Evolutionary conservation across 2,888 invertebrate genomes (phyloP), one percentile per base, ranked within the genome.

Genomic region (Atrina japonica): DNA sequence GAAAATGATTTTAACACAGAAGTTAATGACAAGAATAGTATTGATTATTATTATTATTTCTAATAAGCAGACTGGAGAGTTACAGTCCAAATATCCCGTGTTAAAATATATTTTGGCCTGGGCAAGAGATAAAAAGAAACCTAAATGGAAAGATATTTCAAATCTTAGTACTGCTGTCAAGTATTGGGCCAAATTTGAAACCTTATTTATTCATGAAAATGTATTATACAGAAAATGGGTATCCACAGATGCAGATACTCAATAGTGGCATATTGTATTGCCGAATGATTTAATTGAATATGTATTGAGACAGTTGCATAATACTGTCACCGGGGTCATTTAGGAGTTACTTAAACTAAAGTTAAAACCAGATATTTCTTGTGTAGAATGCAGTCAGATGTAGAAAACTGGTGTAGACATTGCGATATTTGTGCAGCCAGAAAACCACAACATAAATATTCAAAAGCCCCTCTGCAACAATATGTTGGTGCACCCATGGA

Each of bases 321-420:
- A 55, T 21, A 55, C 30, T 35, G 35, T 2, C n/a, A 35, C 55
- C 35, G 55, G 55, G 55, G 55, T 3, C 52, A 53, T 53, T 53
- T 53, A 27, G 52, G 52, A 16, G 55, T 55, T 40, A 55, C 29
- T n/a, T 30, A 55, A 35, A 55, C 40, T n/a, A 55, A 55, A 35
- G 35, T 55, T 2, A 40, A n/a, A 35, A 35, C 29, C n/a, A 55
- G 61, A 56, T 71, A 65, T 2, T 61, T 53, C n/a, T 71, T 64
- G 65, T 27, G 41, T 40, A 53, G 40, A 16, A 47, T 27, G 27
- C 40, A 11, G 11, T 14, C 43, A 30, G 53, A 68, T 45, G 29
- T 53, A 35, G n/a, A 65, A 55, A 2, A 53, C 25, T 49, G 29
- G 47, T 47, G 7, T 50, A 49, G 21, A 40, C 18, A 40, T 25